phyloP scores from a whole-genome alignment of 2,888 invertebrate genomes.

The Noctua pronuba region DNA sequence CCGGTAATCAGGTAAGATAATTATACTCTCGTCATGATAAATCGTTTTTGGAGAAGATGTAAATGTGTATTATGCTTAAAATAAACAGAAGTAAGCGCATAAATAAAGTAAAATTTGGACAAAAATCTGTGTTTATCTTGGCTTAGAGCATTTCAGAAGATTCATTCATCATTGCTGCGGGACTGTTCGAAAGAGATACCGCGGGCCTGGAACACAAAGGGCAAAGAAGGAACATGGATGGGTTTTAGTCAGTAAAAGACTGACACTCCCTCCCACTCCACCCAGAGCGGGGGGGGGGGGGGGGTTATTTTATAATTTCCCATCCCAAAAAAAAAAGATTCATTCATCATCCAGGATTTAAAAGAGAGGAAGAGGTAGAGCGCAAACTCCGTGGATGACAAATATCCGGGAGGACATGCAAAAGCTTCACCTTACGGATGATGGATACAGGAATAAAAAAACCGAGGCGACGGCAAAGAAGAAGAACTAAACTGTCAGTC shows the following conservation, averaged over 20 bases:
- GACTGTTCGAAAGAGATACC: no score
- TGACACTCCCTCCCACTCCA: no score
- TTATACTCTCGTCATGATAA: constrained; percentile 2
- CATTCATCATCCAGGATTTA: background rate
- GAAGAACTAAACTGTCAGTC: background rate
- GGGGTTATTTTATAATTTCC: no score
- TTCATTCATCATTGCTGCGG: no score
- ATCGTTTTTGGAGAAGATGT: constrained; percentile 29
- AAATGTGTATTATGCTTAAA: background rate
- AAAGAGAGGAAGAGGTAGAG: background rate
- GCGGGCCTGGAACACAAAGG: no score
- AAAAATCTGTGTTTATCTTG: background rate
- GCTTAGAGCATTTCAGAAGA: background rate
- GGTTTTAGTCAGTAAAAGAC: no score
- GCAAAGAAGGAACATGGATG: no score
- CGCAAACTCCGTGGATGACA: background rate
- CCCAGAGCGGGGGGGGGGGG: no score
- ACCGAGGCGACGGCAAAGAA: background rate
- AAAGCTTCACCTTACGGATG: background rate
- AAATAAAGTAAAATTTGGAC: background rate
- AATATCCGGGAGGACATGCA: no score
- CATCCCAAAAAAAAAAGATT: no score
- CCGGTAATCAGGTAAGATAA: background rate
- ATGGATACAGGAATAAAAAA: background rate
- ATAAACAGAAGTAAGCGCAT: background rate